These are phyloP conservation scores for Leucozona laternaria DNA, from an alignment of 2,888 invertebrate genomes.

Conservation along the genomic window DNA sequence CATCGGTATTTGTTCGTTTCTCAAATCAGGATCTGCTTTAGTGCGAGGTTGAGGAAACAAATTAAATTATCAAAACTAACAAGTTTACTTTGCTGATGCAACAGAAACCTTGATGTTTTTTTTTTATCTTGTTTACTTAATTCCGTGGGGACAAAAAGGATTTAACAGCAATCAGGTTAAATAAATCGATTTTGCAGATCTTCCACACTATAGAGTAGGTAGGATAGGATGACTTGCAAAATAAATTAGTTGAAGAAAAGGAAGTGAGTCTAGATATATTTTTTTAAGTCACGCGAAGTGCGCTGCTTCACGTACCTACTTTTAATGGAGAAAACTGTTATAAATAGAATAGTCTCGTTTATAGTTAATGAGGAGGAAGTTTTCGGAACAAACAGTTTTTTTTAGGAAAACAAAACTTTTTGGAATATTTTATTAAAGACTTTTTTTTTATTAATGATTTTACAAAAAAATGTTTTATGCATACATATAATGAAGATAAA, in stretches of 20 bases:
- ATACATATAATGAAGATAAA: too few relatives aligned
- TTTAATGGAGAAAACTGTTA: too few relatives aligned
- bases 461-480: too few relatives aligned
- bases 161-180: background rate
- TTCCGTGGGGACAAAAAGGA: background rate
- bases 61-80: conserved; percentile 35
- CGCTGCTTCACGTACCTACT: too few relatives aligned
- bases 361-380: too few relatives aligned
- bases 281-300: too few relatives aligned
- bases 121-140: background rate
- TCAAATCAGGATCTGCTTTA: background rate
- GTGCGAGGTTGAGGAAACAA: background rate
- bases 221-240: background rate
- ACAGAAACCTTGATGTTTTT: background rate
- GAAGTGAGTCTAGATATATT: too few relatives aligned
- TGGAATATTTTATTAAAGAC: too few relatives aligned
- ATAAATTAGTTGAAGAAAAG: background rate
- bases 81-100: background rate
- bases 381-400: too few relatives aligned
- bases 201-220: background rate
- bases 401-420: too few relatives aligned
- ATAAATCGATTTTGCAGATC: background rate
- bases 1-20: background rate
- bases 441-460: too few relatives aligned
- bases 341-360: too few relatives aligned